Conservation (phyloP, 2,113 vertebrate species). For the Actinemys pallida region DNA sequence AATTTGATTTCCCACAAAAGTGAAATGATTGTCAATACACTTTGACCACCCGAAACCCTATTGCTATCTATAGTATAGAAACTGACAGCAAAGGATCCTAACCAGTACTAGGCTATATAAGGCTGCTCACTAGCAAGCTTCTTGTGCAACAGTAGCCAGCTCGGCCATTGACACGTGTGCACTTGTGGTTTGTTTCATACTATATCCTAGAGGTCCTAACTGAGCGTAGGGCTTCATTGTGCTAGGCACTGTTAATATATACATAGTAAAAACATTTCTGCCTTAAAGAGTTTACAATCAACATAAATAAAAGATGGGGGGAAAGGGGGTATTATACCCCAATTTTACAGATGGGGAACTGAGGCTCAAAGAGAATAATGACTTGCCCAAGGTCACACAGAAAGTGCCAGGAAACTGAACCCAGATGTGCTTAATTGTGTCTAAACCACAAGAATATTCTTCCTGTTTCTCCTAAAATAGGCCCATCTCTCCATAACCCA, state of each 20-base stretch:
- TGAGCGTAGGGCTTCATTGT: neutral
- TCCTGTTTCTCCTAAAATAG: neutral
- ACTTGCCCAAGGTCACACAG: too few relatives aligned
- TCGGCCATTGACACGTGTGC: neutral
- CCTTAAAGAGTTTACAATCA: neutral
- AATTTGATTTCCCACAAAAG: neutral
- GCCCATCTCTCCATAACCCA: neutral
- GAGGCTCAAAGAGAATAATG: neutral
- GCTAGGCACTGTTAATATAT: neutral
- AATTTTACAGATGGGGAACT: neutral
- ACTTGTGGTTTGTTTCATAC: neutral
- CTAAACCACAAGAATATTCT: neutral
- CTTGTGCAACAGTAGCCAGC: neutral
- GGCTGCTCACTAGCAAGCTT: neutral
- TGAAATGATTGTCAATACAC: neutral
- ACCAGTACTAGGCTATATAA: neutral
- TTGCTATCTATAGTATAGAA: neutral
- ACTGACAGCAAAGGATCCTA: neutral
- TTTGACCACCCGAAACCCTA: neutral
- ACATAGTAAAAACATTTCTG: neutral
- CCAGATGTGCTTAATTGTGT: rapidly evolving
- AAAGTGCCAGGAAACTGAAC: neutral
- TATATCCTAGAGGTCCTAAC: neutral
- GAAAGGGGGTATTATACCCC: neutral
- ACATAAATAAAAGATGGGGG: neutral